phyloP scores from a whole-genome alignment of 2,113 vertebrate genomes.

The Xenopus laevis region DNA sequence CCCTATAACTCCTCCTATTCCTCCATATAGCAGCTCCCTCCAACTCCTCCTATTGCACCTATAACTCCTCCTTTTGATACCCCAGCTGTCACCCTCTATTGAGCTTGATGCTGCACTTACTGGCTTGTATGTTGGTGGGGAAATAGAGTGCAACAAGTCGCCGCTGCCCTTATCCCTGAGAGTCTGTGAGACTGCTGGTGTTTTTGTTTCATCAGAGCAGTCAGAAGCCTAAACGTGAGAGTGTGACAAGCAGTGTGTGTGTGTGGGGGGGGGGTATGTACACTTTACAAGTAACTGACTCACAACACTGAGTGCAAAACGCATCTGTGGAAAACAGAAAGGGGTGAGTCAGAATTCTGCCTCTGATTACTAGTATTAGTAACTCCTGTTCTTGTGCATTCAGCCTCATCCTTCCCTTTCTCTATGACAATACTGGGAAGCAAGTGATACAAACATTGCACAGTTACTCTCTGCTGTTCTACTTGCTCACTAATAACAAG shows the following conservation, averaged over 20 bases:
- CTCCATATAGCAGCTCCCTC: background rate
- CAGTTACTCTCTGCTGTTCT: too few relatives aligned
- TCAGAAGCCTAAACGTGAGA: background rate
- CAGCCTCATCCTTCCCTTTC: too few relatives aligned
- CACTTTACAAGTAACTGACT: slow-evolving; percentile 15
- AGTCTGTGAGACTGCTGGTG: background rate
- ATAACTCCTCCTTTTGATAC: too few relatives aligned
- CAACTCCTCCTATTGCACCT: background rate
- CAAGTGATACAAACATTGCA: too few relatives aligned
- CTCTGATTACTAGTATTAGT: too few relatives aligned
- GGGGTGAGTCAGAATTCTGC: slow-evolving; percentile 19
- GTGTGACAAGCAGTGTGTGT: too few relatives aligned
- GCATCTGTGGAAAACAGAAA: slow-evolving; percentile 17
- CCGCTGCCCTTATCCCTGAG: too few relatives aligned
- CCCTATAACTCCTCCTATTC: background rate
- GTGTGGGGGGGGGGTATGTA: slow-evolving; percentile 5
- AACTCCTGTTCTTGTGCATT: too few relatives aligned
- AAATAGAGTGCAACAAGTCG: too few relatives aligned
- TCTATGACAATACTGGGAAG: too few relatives aligned
- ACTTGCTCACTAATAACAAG: too few relatives aligned
- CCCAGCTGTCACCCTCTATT: background rate
- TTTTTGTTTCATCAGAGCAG: slow-evolving; percentile 23
- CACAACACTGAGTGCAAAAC: slow-evolving; percentile 30
- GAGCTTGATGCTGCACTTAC: background rate
- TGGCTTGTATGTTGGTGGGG: too few relatives aligned